Conservation (phyloP, 2,797 vertebrate genomes). For the Cottoperca gobio region DNA sequence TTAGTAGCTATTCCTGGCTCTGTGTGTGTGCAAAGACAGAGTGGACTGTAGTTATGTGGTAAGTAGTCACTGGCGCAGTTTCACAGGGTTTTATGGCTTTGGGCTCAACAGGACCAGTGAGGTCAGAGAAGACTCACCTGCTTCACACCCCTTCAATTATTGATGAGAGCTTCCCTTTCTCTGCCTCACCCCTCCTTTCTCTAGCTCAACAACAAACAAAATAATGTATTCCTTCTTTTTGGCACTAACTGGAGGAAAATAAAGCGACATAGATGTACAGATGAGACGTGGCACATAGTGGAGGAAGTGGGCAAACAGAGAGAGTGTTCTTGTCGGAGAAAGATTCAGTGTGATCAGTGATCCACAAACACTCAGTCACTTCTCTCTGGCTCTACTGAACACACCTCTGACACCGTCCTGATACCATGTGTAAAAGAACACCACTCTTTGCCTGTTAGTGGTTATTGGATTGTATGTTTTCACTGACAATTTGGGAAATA, state of each 20-base stretch:
- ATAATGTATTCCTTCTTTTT: slow-evolving; percentile 25
- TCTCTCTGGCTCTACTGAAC: slow-evolving; percentile 18
- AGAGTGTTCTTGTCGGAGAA: neutral
- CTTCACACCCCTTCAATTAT: slow-evolving; percentile 52
- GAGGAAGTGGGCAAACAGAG: neutral
- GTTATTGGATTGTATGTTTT: neutral
- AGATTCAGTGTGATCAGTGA: neutral
- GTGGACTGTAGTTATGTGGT: slow-evolving; percentile 37
- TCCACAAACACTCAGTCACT: neutral
- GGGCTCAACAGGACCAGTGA: slow-evolving; percentile 42
- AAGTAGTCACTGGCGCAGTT: slow-evolving; percentile 31
- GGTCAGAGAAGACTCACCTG: slow-evolving; percentile 47
- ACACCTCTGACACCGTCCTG: slow-evolving; percentile 7
- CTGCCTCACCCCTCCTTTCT: slow-evolving; percentile 10
- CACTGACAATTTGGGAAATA: neutral
- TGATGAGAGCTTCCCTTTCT: slow-evolving; percentile 35
- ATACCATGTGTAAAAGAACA: neutral
- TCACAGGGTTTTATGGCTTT: slow-evolving; percentile 49
- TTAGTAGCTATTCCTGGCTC: slow-evolving; percentile 13
- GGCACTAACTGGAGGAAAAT: neutral
- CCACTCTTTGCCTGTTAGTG: neutral
- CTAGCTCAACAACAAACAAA: slow-evolving; percentile 17
- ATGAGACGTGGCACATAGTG: slow-evolving; percentile 10
- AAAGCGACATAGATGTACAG: slow-evolving; percentile 15
- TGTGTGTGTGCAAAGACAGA: neutral